A percentile compares a stretch with the other conserved stretches of the same genome.
Evolutionary conservation across 2,113 vertebrate genomes (phyloP).

Genomic region (Thamnophis sirtalis): DNA sequence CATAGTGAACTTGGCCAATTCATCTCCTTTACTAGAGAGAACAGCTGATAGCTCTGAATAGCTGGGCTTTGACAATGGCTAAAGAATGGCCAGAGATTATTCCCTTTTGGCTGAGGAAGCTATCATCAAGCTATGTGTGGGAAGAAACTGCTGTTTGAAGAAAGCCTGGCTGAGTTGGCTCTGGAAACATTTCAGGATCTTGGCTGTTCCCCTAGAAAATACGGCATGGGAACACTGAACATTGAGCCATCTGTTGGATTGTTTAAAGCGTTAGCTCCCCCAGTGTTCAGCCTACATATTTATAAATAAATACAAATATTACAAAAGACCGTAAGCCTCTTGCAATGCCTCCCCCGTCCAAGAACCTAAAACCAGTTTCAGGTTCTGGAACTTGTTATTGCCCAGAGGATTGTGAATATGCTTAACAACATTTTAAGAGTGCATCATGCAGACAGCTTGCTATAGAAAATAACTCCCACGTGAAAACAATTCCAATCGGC

Average conservation of each 20-base stretch:
- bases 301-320: neutral
- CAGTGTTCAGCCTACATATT: neutral
- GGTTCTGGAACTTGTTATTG: neutral
- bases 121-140: neutral
- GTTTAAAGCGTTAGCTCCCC: neutral
- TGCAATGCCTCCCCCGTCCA: neutral
- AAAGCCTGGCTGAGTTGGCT: neutral
- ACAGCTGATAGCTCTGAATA: neutral
- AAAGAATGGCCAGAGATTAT: neutral
- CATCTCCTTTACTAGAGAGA: neutral
- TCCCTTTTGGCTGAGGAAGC: neutral
- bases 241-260: neutral
- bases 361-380: neutral
- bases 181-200: neutral
- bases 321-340: neutral
- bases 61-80: neutral
- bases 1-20: neutral
- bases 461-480: neutral
- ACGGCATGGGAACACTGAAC: neutral
- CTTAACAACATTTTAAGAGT: neutral
- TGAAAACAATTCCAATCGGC: neutral
- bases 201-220: neutral
- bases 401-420: neutral
- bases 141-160: neutral
- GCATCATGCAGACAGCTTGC: neutral